Base-by-base conservation (phyloP, 1,140 invertebrate genomes). In the Atta cephalotes region DNA sequence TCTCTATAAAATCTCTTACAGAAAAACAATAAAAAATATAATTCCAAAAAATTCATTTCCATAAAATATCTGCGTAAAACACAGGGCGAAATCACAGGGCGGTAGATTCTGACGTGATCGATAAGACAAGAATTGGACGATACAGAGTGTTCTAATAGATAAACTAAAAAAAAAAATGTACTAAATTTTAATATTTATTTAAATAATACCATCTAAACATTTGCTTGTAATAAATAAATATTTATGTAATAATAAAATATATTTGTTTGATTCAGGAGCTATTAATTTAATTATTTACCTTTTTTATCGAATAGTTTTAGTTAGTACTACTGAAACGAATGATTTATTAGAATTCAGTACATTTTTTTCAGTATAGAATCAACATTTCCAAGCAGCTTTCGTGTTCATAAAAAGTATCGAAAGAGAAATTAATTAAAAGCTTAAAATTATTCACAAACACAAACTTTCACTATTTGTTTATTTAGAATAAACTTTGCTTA, bases 111-210 rank as follows among this genome's bases (percentile, higher is more conserved):
- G 18, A 14, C n/a, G 14, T 39, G 28, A 68, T 80, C 49, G 62
- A 79, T 79, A 18, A 80, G 39, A 45, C 39, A 45, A 45, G 31
- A 68, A 80, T 68, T 45, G 45, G 14, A 78, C 76, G 76, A 16
- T 60, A 53, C 28, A 53, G 45, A 7, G 63, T 68, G 49, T 80
- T 51, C 31, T 31, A 12, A n/a, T 6, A 21, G 9, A 31, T 16
- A 65, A 7, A 5, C 9, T 16, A 16, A 25, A 35, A 7, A n/a
- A 39, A 65, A 65, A 31, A 35, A 39, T 66, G 9, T 66, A 45
- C 39, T 45, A 45, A 10, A 12, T 45, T 45, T 45, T 10, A 45
- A 45, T 45, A 45, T 10, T 10, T 10, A 45, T 45, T 45, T 45
- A 10, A 45, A 10, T 45, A 10, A 10, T 12, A 45, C 9, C 39